Percentiles rank a stretch among this genome's conserved stretches.
Evolutionary conservation across 2,113 vertebrate species (phyloP).

Genomic region (rabbit (Oryctolagus cuniculus)): mOryCun1.1 NC_091438.1:147822001-147822500

Average conservation of each 20-base stretch:
- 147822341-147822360: not conserved
- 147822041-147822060: not conserved
- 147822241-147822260: constrained; percentile 2
- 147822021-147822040: not conserved
- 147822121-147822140: not conserved
- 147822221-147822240: constrained; percentile 46
- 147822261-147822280: constrained; percentile 50
- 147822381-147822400: not conserved
- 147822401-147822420: not conserved
- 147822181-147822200: constrained; percentile 4
- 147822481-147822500: not conserved
- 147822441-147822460: not conserved
- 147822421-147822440: not conserved
- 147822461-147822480: not conserved
- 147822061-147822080: not conserved
- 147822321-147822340: not conserved
- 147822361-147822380: not conserved
- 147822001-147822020: not conserved
- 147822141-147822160: not conserved
- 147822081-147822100: not conserved
- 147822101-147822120: not conserved
- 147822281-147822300: not conserved
- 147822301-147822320: not conserved
- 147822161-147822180: not conserved
- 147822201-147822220: constrained; percentile 22